A percentile compares a stretch with the other conserved stretches of the same genome.
These are phyloP conservation scores for Salarias fasciatus DNA, from an alignment of 2,797 vertebrate genomes.

Conservation along the genomic window DNA sequence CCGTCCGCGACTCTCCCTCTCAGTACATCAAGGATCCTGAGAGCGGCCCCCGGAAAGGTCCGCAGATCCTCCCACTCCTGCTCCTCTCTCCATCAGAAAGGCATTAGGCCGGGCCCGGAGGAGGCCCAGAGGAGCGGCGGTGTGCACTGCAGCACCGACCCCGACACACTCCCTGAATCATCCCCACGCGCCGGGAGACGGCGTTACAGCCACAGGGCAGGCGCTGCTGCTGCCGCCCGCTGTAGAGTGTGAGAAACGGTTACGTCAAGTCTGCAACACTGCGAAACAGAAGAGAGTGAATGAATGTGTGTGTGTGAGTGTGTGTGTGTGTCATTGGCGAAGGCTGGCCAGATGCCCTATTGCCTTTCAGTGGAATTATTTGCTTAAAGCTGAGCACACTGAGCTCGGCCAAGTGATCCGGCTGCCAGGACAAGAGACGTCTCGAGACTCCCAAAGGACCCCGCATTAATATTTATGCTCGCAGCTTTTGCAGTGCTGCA, in stretches of 20 bases:
- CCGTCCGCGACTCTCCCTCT: conserved; percentile 29
- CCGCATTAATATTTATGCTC: conserved; percentile 83
- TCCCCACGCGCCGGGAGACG: no score
- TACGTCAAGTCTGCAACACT: conserved; percentile 57
- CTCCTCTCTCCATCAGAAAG: conserved; percentile 67
- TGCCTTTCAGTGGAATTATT: conserved; percentile 82
- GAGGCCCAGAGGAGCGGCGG: conserved; percentile 61
- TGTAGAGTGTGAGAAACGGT: conserved; percentile 42
- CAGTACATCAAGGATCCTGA: conserved; percentile 43
- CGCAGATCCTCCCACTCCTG: conserved; percentile 61
- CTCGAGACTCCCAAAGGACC: conserved; percentile 79
- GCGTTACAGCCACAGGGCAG: conserved; percentile 25
- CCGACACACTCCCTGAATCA: conserved; percentile 55
- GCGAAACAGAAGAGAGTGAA: conserved; percentile 36
- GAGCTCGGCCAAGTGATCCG: conserved; percentile 75
- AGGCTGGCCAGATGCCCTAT: conserved; percentile 77
- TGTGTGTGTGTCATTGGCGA: conserved; percentile 58
- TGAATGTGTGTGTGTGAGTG: conserved; percentile 44
- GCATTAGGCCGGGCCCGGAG: conserved; percentile 66
- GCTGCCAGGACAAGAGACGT: conserved; percentile 83
- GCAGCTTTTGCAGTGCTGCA: conserved; percentile 81
- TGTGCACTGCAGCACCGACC: conserved; percentile 71
- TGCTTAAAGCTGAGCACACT: conserved; percentile 76
- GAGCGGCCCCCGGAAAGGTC: conserved; percentile 50
- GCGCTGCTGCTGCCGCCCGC: conserved; percentile 19